Evolutionary conservation across 2,113 vertebrate species (phyloP).

Genomic region (Hydrolagus affinis): DNA sequence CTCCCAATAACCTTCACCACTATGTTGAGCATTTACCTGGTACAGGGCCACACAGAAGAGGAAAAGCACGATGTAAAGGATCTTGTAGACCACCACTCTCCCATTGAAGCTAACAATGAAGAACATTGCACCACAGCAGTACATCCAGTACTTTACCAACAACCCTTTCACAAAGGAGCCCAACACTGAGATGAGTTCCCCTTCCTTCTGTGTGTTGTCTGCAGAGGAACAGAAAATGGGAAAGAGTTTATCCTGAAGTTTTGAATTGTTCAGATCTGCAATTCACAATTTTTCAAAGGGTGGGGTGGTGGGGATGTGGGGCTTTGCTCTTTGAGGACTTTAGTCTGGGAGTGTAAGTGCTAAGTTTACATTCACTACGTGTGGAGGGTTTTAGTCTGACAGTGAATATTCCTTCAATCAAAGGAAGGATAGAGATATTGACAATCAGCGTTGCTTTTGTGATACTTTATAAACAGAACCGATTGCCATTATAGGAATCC

Average conservation of each 20-base stretch:
- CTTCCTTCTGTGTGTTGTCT: slow-evolving; percentile 45
- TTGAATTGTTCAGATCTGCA: no score
- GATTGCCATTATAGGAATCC: no score
- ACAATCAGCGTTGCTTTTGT: no score
- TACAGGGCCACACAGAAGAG: slow-evolving; percentile 54
- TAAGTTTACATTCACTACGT: no score
- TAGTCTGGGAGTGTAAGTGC: no score
- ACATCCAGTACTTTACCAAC: slow-evolving; percentile 61
- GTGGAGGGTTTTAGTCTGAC: no score
- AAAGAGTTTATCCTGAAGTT: no score
- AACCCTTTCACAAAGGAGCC: slow-evolving; percentile 50
- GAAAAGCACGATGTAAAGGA: slow-evolving; percentile 57
- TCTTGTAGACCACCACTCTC: slow-evolving; percentile 56
- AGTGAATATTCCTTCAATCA: no score
- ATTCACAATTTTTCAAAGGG: no score
- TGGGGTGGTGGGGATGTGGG: neutral
- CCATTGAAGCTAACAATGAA: slow-evolving; percentile 60
- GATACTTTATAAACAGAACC: no score
- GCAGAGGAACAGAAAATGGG: slow-evolving; percentile 34
- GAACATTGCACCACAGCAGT: slow-evolving; percentile 61
- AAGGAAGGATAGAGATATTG: no score
- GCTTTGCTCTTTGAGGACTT: neutral
- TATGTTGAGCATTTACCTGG: slow-evolving; percentile 44
- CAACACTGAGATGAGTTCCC: slow-evolving; percentile 47
- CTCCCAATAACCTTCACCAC: no score